Evolutionary conservation across 2,113 vertebrate species (phyloP).

Genomic region (Pterocles orientalis): DNA sequence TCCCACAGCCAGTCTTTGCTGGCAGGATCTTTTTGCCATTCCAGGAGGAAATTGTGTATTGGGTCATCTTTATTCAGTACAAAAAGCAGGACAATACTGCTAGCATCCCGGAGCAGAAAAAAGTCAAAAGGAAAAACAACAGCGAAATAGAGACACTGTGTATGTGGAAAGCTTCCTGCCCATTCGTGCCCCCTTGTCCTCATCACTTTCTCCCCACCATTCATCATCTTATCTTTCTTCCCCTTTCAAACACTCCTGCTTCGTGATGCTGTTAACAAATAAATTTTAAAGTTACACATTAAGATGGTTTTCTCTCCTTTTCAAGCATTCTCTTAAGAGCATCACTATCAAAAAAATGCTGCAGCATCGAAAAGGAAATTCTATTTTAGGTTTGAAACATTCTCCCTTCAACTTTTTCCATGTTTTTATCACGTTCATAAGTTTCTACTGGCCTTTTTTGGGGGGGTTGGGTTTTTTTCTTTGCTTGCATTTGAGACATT

Average conservation of each 20-base stretch:
- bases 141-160: neutral
- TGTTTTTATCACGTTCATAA: neutral
- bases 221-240: neutral
- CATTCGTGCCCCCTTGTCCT: neutral
- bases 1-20: neutral
- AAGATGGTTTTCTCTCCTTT: neutral
- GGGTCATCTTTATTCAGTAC: neutral
- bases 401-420: neutral
- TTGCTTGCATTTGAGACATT: neutral
- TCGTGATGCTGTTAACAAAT: neutral
- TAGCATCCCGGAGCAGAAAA: neutral
- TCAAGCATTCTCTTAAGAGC: neutral
- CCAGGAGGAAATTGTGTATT: neutral
- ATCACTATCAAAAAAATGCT: neutral
- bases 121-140: neutral
- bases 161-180: neutral
- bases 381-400: neutral
- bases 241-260: neutral
- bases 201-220: neutral
- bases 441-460: neutral
- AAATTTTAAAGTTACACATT: neutral
- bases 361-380: neutral
- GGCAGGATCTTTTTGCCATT: neutral
- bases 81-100: neutral
- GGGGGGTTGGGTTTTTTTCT: too few species aligned